These are phyloP conservation scores for Nestor notabilis DNA, from an alignment of 2,113 vertebrate species.

Conservation along the genomic window DNA sequence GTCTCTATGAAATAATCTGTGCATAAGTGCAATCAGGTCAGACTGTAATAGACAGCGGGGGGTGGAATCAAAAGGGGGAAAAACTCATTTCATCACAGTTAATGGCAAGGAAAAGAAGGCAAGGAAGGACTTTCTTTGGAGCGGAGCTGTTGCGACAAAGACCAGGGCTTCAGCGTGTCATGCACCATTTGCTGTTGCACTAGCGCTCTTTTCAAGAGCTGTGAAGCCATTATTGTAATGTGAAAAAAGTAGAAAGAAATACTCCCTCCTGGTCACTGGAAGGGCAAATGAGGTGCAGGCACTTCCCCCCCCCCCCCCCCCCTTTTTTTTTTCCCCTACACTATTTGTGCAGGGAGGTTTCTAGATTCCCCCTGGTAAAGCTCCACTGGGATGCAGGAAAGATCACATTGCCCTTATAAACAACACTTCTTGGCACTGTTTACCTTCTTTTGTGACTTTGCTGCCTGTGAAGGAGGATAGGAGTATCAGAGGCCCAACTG, in stretches of 20 bases:
- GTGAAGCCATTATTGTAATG: slow-evolving; percentile 82
- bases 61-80: slow-evolving; percentile 77
- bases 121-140: slow-evolving; percentile 82
- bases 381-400: slow-evolving; percentile 66
- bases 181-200: slow-evolving; percentile 81
- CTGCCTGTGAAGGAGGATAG: slow-evolving; percentile 45
- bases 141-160: slow-evolving; percentile 79
- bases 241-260: slow-evolving; percentile 80
- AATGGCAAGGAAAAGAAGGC: slow-evolving; percentile 85
- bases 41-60: slow-evolving; percentile 74
- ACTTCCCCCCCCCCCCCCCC: background rate
- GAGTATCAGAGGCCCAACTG: background rate
- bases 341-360: slow-evolving; percentile 67
- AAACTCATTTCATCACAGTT: slow-evolving; percentile 86
- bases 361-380: slow-evolving; percentile 65
- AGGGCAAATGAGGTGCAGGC: slow-evolving; percentile 86
- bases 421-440: slow-evolving; percentile 64
- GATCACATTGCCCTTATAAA: slow-evolving; percentile 73
- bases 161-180: slow-evolving; percentile 75
- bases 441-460: slow-evolving; percentile 75
- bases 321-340: background rate
- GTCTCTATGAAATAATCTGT: slow-evolving; percentile 78
- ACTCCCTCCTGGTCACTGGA: slow-evolving; percentile 85
- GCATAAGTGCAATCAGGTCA: slow-evolving; percentile 78
- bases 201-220: slow-evolving; percentile 77